Evolutionary conservation across 2,888 invertebrate genomes (phyloP), one percentile per base, ranked within the genome.

Genomic region (Branchellion lobata): DNA sequence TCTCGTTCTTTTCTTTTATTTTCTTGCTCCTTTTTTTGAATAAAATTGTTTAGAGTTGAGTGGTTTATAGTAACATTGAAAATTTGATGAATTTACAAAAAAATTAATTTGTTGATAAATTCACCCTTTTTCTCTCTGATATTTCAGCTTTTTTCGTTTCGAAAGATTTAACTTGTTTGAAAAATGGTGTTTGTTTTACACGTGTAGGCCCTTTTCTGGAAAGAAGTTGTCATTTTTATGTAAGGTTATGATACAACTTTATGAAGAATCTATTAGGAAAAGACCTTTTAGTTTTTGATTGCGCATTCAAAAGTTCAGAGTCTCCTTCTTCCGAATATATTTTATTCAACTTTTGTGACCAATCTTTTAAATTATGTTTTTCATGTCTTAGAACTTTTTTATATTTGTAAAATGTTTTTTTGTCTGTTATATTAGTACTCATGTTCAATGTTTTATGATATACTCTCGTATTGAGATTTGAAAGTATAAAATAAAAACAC

Each of bases 1-100:
- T 79, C 79, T 57, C 47, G 33, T 14, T 75, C 79, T 69, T 79
- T 27, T 14, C 61, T 65, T 24, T 33, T 77, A 34, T 33, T 65
- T 31, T 34, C 31, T 18, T 61, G 27, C 34, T 33, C 77, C 61
- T 57, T 24, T 14, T 47, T n/a, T n/a, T n/a, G n/a, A n/a, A n/a
- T n/a, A n/a, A n/a, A n/a, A n/a, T n/a, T n/a, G n/a, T n/a, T n/a
- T n/a, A n/a, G n/a, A n/a, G n/a, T n/a, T n/a, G n/a, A n/a, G 21
- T 51, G 14, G 51, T 51, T 21, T 18, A 51, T 51, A 51, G 21
- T 18, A 18, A 51, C 11, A 51, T 51, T 18, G 14, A 51, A 51
- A 51, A 18, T 51, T 11, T 51, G 21, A 51, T 18, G 21, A 51
- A 18, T 51, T 51, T 18, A 51, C 21, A 18, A 18, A 51, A 51